phyloP scores from a whole-genome alignment of 2,113 vertebrate species.

The Solea solea region DNA sequence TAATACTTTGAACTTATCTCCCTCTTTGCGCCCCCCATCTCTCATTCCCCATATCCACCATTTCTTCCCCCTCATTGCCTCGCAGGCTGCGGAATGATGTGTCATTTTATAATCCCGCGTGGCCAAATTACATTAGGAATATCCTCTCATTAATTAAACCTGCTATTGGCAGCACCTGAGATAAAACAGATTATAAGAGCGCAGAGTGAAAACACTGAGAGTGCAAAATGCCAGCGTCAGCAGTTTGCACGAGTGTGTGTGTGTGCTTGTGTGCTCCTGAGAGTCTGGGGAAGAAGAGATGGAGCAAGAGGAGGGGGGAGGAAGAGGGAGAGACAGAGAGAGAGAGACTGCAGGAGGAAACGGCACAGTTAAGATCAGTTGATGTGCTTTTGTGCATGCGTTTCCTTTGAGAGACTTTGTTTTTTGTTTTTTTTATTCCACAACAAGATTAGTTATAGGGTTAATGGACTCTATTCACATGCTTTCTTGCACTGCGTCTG shows the following conservation, averaged over 20 bases:
- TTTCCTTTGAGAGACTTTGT: conserved; percentile 39
- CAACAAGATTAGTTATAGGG: conserved; percentile 55
- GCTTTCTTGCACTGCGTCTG: conserved; percentile 23
- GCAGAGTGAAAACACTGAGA: conserved; percentile 69
- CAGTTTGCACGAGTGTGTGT: conserved; percentile 50
- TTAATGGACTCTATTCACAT: conserved; percentile 42
- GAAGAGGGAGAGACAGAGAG: neutral
- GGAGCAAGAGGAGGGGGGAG: conserved; percentile 8
- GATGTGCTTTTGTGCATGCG: conserved; percentile 34
- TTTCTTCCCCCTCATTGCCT: conserved; percentile 51
- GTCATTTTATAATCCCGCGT: conserved; percentile 73
- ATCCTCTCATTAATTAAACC: conserved; percentile 81
- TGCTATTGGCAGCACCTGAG: conserved; percentile 79
- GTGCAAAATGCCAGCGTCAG: conserved; percentile 65
- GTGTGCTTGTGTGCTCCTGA: conserved; percentile 25
- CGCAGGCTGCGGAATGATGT: conserved; percentile 65
- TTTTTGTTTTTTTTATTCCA: conserved; percentile 28
- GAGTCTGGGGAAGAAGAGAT: conserved; percentile 20
- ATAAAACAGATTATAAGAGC: conserved; percentile 81
- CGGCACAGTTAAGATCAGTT: conserved; percentile 40
- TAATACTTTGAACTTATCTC: conserved; percentile 24
- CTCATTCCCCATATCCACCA: conserved; percentile 9
- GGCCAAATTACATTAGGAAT: conserved; percentile 79
- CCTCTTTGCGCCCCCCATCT: conserved; percentile 21
- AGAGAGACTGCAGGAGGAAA: conserved; percentile 32